phyloP scores from a whole-genome alignment of 2,888 invertebrate species.

The Sturmia bella region DNA sequence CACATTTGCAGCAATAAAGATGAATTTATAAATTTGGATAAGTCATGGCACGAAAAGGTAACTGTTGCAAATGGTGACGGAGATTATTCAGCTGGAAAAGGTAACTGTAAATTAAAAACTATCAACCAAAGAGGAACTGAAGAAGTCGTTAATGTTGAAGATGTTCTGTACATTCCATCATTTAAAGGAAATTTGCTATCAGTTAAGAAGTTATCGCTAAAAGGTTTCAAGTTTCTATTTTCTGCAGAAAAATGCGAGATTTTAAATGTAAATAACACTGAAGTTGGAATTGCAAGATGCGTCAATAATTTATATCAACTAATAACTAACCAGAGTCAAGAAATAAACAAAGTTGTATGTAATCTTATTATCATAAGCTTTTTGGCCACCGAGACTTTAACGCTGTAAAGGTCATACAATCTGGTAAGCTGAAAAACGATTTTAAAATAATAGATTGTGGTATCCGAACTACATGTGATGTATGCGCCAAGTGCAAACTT shows the following conservation, averaged over 20 bases:
- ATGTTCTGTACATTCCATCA: background rate
- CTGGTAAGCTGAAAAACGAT: background rate
- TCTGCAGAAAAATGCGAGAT: background rate
- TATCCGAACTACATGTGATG: background rate
- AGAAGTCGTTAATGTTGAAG: background rate
- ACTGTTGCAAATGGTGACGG: constrained; percentile 33
- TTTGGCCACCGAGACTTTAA: constrained; percentile 2
- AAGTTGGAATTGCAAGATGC: background rate
- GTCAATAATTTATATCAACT: background rate
- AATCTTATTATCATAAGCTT: too few species aligned
- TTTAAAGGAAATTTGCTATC: background rate
- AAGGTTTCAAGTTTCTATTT: background rate
- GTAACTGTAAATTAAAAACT: background rate
- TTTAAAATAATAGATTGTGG: background rate
- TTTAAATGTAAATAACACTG: background rate
- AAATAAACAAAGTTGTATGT: background rate
- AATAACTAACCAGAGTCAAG: background rate
- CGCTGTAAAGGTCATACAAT: background rate
- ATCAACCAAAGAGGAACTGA: background rate
- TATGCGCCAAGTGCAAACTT: constrained; percentile 1
- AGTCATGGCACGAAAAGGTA: constrained; percentile 13
- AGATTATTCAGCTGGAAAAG: constrained; percentile 10
- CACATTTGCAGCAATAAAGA: constrained; percentile 28
- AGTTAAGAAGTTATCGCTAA: too few species aligned
- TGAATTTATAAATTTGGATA: constrained; percentile 9